phyloP scores from a whole-genome alignment of 2,113 vertebrate species.

The Isichthys henryi region DNA sequence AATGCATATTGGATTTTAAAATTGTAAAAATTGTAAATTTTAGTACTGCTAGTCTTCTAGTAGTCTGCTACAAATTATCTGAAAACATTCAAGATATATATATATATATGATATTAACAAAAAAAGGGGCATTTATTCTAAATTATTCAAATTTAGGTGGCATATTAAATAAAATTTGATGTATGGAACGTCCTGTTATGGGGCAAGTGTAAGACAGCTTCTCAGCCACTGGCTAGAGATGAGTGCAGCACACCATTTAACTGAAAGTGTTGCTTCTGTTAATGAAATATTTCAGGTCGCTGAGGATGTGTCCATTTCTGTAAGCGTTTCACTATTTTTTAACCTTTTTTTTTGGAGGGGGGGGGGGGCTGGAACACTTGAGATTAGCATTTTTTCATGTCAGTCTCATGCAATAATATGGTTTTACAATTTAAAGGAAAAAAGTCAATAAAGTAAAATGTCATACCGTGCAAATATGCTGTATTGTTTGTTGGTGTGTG shows the following conservation, averaged over 20 bases:
- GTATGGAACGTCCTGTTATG: not conserved
- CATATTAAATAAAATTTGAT: not conserved
- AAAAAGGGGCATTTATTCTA: not conserved
- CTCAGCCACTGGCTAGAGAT: not conserved
- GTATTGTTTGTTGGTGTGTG: not conserved
- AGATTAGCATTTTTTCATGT: not conserved
- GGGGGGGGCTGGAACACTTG: not conserved
- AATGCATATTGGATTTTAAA: not conserved
- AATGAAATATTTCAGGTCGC: not conserved
- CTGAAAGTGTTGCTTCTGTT: not conserved
- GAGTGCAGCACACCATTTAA: not conserved
- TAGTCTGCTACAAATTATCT: not conserved
- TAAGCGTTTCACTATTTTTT: not conserved
- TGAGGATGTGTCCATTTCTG: not conserved
- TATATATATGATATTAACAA: not conserved
- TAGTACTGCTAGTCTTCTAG: not conserved
- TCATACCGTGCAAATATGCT: not conserved
- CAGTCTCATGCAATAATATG: not conserved
- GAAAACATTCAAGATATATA: not conserved
- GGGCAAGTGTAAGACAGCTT: not conserved
- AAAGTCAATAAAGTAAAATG: not conserved
- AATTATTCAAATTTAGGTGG: not conserved
- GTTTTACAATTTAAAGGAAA: not conserved
- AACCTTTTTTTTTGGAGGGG: not conserved
- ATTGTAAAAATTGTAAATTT: not conserved